Conservation (phyloP, 1,140 invertebrate genomes). For the Pinna nobilis region DNA sequence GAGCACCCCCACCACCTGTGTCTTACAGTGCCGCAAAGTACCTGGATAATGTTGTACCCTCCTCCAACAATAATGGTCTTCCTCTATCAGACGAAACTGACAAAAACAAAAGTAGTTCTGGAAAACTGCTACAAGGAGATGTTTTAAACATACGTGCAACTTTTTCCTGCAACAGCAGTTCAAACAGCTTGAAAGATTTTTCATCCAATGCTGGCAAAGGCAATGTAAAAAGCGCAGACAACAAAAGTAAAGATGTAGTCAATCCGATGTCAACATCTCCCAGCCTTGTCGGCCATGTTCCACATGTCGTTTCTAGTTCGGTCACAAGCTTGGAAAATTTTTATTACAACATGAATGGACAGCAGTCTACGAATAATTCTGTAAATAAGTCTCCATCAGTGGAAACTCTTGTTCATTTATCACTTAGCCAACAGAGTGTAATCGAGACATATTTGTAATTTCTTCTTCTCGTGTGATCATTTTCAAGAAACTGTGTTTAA, state of each 20-base stretch:
- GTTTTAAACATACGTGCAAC: conserved; percentile 1
- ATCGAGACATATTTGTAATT: conserved; percentile 35
- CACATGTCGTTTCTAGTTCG: conserved; percentile 48
- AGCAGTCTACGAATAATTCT: not conserved
- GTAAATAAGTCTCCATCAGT: conserved; percentile 1
- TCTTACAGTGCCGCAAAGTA: not conserved
- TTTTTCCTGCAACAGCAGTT: not conserved
- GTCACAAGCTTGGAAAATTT: conserved; percentile 42
- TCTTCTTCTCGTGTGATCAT: too few relatives aligned
- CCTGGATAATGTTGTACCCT: conserved; percentile 9
- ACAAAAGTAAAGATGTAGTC: not conserved
- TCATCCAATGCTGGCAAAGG: not conserved
- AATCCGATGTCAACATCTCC: too few relatives aligned
- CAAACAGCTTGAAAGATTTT: not conserved
- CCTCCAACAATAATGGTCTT: not conserved
- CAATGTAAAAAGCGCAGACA: not conserved
- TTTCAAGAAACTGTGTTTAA: too few relatives aligned
- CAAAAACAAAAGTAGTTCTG: not conserved
- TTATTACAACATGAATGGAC: not conserved
- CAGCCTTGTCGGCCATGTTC: conserved; percentile 14
- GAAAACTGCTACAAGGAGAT: not conserved
- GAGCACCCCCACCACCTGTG: conserved; percentile 20
- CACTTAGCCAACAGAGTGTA: conserved; percentile 32
- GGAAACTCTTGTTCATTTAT: conserved; percentile 20
- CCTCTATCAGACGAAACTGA: not conserved